Evolutionary conservation across 2,797 vertebrate species (phyloP), one percentile per base, ranked within the genome.

Genomic region (Myiotriccus ornatus): DNA sequence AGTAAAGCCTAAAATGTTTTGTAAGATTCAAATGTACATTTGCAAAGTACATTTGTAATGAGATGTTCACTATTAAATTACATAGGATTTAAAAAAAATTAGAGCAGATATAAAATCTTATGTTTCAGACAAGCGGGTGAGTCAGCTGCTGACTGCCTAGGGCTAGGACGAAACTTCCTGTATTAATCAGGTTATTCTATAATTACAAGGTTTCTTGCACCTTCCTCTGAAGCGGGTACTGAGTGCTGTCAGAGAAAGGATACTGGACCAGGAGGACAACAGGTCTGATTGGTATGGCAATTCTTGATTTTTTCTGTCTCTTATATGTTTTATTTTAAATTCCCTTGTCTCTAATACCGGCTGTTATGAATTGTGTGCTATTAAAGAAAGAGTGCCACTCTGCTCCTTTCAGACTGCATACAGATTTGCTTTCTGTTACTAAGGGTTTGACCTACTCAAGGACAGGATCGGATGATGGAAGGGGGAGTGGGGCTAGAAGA

Each of bases 111-210:
- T 46, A 90, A 96, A 96, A 82, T 93, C 83, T 74, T 94, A 57
- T 32, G 46, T 94, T 97, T 95, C 89, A 95, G 91, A 84, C 77
- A 82, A 90, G 95, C 5, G 56, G 28, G 95, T 95, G 94, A 96
- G 93, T 97, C 96, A 95, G 96, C 95, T 96, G 96, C 94, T 93
- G 92, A 95, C 92, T 94, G 96, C 94, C 96, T 95, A 74, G 68
- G 95, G 95, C 94, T 97, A 95, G 95, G 90, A 96, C 77, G 90
- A 97, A 95, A 93, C 95, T 97, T 96, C 94, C 94, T 96, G 93
- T 95, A 94, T 96, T 96, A 97, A 96, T 97, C 94, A 97, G 94
- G 95, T 96, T 96, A 96, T 94, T 96, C 94, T 95, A 92, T 96
- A 96, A 96, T 96, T 96, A 89, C 80, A 90, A 96, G 92, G 59